Conservation (phyloP, 2,888 invertebrate genomes). For the Spodoptera exigua region DNA sequence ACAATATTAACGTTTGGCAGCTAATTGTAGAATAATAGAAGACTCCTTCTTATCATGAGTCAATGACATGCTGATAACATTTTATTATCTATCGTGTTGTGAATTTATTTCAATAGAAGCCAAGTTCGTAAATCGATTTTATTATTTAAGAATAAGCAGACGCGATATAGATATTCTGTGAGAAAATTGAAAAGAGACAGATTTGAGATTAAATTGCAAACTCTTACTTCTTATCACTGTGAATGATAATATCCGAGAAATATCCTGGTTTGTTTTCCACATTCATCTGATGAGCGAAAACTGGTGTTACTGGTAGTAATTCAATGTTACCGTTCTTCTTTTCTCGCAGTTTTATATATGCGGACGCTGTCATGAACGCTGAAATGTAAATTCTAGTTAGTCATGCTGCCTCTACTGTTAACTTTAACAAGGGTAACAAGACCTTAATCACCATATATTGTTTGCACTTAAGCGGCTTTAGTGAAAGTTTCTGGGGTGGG, state of each 20-base stretch:
- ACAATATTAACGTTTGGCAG: constrained; percentile 68
- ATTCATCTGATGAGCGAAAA: constrained; percentile 89
- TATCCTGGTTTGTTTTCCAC: constrained; percentile 87
- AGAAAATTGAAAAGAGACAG: neutral
- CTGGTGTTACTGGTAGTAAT: constrained; percentile 89
- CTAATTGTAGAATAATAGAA: constrained; percentile 79
- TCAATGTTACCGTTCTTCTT: constrained; percentile 78
- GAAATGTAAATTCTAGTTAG: constrained; percentile 49
- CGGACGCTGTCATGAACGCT: constrained; percentile 90
- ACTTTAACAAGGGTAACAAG: too few relatives aligned
- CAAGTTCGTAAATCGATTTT: constrained; percentile 37
- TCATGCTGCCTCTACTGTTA: too few relatives aligned
- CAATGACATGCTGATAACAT: constrained; percentile 85
- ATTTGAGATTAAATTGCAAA: neutral
- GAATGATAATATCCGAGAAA: constrained; percentile 90
- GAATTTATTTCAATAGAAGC: constrained; percentile 63
- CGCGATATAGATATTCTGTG: too few relatives aligned
- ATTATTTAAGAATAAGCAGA: neutral
- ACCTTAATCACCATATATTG: too few relatives aligned
- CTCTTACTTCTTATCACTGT: constrained; percentile 88
- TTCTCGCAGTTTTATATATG: constrained; percentile 85
- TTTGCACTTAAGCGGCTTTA: too few relatives aligned
- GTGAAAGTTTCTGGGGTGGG: too few relatives aligned
- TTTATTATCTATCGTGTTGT: constrained; percentile 75
- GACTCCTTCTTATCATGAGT: constrained; percentile 76